phyloP scores from a whole-genome alignment of 2,888 invertebrate species.

The Nudaria mundana region DNA sequence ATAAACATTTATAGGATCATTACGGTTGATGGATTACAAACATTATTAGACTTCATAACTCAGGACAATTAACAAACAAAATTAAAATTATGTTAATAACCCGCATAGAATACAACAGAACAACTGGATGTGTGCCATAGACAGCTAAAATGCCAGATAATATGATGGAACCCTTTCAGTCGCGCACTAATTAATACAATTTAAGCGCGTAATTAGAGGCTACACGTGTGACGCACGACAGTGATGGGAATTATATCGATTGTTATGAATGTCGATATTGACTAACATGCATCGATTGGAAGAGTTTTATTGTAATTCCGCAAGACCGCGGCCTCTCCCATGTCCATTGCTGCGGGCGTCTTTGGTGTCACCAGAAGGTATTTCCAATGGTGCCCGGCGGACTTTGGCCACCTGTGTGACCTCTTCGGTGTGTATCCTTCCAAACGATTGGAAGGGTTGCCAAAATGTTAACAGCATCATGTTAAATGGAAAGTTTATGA shows the following conservation, averaged over 20 bases:
- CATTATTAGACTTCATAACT: conserved; percentile 14
- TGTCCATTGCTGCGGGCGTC: too few relatives aligned
- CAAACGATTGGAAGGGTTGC: too few relatives aligned
- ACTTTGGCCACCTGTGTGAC: too few relatives aligned
- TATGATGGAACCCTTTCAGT: conserved; percentile 72
- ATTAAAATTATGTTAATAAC: conserved; percentile 62
- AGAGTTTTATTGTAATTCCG: background rate
- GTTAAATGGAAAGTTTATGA: too few relatives aligned
- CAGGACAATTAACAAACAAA: conserved; percentile 36
- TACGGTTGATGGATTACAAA: too few relatives aligned
- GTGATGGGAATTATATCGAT: conserved; percentile 46
- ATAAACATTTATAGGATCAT: too few relatives aligned
- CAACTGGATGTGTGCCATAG: conserved; percentile 40
- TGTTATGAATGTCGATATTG: too few relatives aligned
- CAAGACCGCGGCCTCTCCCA: too few relatives aligned
- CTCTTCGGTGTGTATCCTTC: too few relatives aligned
- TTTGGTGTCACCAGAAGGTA: too few relatives aligned
- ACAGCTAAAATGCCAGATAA: conserved; percentile 56
- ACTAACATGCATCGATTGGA: background rate
- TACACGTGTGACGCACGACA: conserved; percentile 58
- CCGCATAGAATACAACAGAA: conserved; percentile 50
- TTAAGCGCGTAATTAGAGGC: conserved; percentile 72
- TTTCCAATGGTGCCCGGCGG: too few relatives aligned
- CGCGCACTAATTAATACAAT: conserved; percentile 78
- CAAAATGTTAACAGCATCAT: too few relatives aligned